phyloP scores from a whole-genome alignment of 2,797 vertebrate species.

The Myotis daubentonii region DNA sequence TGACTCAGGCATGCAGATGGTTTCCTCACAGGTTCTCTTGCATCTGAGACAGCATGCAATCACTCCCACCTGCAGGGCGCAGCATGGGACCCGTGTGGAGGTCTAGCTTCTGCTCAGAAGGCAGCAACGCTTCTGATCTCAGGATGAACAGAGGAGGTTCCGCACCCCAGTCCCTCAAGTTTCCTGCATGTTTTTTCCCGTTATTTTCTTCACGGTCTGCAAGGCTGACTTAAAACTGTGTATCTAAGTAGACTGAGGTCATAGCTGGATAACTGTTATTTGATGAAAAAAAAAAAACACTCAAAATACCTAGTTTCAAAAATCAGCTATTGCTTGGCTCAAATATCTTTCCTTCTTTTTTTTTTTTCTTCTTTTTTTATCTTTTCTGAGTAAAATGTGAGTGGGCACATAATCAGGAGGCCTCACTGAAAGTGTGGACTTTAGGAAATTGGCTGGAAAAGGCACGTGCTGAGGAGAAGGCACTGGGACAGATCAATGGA shows the following conservation, averaged over 20 bases:
- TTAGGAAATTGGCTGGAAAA: slow-evolving; percentile 37
- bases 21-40: neutral
- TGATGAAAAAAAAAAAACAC: neutral
- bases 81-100: neutral
- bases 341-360: neutral
- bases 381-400: slow-evolving; percentile 39
- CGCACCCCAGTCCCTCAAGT: neutral
- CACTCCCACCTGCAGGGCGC: neutral
- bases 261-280: neutral
- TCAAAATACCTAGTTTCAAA: neutral
- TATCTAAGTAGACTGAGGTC: neutral
- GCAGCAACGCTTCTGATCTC: neutral
- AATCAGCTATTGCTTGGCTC: neutral
- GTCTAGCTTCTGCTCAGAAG: neutral
- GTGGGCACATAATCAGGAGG: neutral
- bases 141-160: neutral
- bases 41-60: neutral
- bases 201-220: neutral
- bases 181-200: neutral
- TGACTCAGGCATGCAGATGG: neutral
- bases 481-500: slow-evolving; percentile 39
- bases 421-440: neutral
- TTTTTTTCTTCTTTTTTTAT: neutral
- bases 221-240: neutral
- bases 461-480: slow-evolving; percentile 40